phyloP scores from a whole-genome alignment of 1,140 invertebrate species.

The Zaprionus tsacasi region DNA sequence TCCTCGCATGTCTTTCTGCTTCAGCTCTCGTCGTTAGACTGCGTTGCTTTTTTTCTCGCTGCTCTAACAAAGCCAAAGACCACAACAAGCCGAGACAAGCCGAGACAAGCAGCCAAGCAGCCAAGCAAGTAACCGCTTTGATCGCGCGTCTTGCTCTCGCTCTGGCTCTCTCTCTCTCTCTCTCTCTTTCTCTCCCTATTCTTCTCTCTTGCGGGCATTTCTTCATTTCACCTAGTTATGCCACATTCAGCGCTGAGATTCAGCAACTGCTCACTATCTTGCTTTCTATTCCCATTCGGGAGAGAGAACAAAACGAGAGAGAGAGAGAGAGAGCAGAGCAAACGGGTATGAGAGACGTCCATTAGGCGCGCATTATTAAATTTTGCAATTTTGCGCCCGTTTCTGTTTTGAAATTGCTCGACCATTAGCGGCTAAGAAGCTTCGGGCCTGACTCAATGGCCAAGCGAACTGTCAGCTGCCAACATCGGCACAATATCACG shows the following conservation, averaged over 20 bases:
- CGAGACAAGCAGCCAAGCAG: conserved; percentile 21
- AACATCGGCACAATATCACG: conserved; percentile 30
- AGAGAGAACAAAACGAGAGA: conserved; percentile 7
- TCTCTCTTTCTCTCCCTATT: conserved; percentile 27
- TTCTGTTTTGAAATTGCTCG: conserved; percentile 58
- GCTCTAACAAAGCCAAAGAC: conserved; percentile 40
- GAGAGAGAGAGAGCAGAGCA: conserved; percentile 12
- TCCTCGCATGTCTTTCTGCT: conserved; percentile 78
- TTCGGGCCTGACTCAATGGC: conserved; percentile 54
- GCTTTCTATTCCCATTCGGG: conserved; percentile 34
- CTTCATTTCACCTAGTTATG: conserved; percentile 46
- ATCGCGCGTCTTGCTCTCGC: conserved; percentile 34
- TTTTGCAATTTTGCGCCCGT: conserved; percentile 63
- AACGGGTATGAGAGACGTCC: conserved; percentile 36
- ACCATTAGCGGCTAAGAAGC: conserved; percentile 62
- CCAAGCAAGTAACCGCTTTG: conserved; percentile 24
- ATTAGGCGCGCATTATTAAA: conserved; percentile 68
- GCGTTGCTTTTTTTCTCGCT: conserved; percentile 59
- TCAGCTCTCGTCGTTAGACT: conserved; percentile 80
- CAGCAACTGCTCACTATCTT: conserved; percentile 43
- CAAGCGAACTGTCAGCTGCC: conserved; percentile 32
- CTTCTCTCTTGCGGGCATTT: conserved; percentile 7
- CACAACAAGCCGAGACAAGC: conserved; percentile 9
- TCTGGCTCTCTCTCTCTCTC: conserved; percentile 25
- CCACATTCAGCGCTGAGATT: conserved; percentile 62